Evolutionary conservation across 1,140 invertebrate genomes (phyloP), one percentile per base, ranked within the genome.

Genomic region (Drosophila kohkoa): DNA sequence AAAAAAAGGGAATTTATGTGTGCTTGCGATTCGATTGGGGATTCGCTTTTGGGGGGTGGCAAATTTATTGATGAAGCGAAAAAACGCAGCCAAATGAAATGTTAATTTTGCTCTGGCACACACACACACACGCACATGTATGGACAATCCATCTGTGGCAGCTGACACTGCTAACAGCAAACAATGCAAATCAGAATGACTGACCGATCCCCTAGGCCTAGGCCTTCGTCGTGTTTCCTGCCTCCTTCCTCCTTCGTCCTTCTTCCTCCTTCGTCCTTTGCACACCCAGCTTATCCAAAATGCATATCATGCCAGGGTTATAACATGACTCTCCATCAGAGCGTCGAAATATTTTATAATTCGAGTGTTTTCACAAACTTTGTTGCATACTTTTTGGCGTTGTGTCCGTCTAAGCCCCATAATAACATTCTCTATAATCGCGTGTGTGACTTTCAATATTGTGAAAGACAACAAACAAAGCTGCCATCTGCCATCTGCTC

Each of bases 1-100:
- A 20, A 25, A 20, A 45, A 63, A n/a, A 58, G 13, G 30, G 30
- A 54, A 54, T 32, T 52, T 52, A 11, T 52, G 48, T 32, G 28
- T 54, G 13, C n/a, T n/a, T 11, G 25, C 25, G 25, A 20, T 3
- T 28, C 16, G 25, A n/a, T 11, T 7, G 20, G 20, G 16, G 16
- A 25, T 43, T 8, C 10, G 16, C 13, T 30, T 10, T 52, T 46
- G 48, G 71, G 67, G 77, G 63, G 68, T 79, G 68, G 77, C 74
- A 74, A 87, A 88, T 88, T 88, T 88, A 88, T 88, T 82, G 83
- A 88, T 88, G 74, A 80, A 82, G 77, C 79, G 66, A 82, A 79
- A 79, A 80, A 82, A 77, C 55, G 70, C 80, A 67, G 64, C 77
- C 73, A 83, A 88, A 88, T 87, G 80, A 88, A 88, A 88, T 88